Base-by-base conservation (phyloP, 1,140 invertebrate species). In the Aleiodes sp. region DNA sequence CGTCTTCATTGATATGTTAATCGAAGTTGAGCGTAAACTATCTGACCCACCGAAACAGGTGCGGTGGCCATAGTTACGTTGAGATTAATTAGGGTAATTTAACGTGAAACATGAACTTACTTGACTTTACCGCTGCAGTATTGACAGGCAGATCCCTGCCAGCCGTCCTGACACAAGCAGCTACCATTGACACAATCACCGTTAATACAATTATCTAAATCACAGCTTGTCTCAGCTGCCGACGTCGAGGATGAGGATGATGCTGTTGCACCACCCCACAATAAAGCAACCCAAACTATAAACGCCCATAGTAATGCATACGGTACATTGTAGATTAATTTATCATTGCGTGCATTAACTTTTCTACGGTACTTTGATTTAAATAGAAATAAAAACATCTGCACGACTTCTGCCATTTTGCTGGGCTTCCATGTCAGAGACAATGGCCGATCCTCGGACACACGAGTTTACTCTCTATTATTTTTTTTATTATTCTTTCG, bases 91-190 rank as follows among this genome's bases (percentile, higher is more conserved):
- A 52, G 12, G 19, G 4, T 37, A 24, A 43, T 14, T 19, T 37
- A n/a, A 16, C 16, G 28, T 68, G 41, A 72, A 71, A 74, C 73
- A 75, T 73, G 73, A 52, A 87, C 89, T 89, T 88, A 97, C 95
- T 92, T 94, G 79, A 96, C 92, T 92, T 96, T 95, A 69, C 96
- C 95, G 64, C 91, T 93, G 87, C 95, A 97, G 83, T 92, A 94
- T 83, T 96, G 93, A 87, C 96, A 98, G 72, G 91, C 90, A 21
- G 90, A 85, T 46, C 95, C 95, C 83, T 94, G 93, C 95, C 95
- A 98, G 59, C 95, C 96, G 81, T 94, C 93, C 79, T 90, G 89
- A 88, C 96, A 98, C 63, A 94, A 85, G 88, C 96, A 97, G 78
- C 89, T 94, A 76, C 90, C 93, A 88, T 94, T 95, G 80, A 90